phyloP scores from a whole-genome alignment of 2,113 vertebrate species.

The Hippolais icterina region DNA sequence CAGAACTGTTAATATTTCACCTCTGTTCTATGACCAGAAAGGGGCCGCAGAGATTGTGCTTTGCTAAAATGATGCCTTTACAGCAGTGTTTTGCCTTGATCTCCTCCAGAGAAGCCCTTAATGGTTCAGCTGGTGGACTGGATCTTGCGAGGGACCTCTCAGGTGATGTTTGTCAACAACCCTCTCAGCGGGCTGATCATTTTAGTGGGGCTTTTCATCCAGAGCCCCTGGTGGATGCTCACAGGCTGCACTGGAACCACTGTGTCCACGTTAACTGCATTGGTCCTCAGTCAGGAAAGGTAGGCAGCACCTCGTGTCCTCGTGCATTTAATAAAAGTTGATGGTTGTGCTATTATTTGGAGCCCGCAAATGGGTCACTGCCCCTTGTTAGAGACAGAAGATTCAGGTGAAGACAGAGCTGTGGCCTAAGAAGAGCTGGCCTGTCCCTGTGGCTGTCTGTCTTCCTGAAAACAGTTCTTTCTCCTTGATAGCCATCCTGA shows the following conservation, averaged over 20 bases:
- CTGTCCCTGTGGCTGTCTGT: neutral
- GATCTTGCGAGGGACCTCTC: slow-evolving; percentile 89
- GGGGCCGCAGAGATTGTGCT: neutral
- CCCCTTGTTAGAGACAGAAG: neutral
- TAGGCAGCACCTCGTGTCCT: neutral
- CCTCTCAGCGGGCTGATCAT: slow-evolving; percentile 90
- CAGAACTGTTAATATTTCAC: neutral
- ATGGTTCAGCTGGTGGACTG: slow-evolving; percentile 88
- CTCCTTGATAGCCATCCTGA: neutral
- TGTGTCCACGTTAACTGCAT: slow-evolving; percentile 85
- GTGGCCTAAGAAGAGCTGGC: neutral
- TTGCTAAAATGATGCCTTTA: neutral
- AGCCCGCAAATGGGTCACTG: neutral
- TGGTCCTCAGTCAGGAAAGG: slow-evolving; percentile 89
- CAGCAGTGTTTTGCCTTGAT: neutral
- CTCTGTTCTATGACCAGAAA: neutral
- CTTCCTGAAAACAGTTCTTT: neutral
- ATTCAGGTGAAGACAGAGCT: neutral
- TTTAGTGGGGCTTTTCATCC: slow-evolving; percentile 85
- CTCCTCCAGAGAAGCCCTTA: slow-evolving; percentile 81
- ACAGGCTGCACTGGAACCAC: slow-evolving; percentile 85
- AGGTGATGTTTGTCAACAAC: slow-evolving; percentile 98
- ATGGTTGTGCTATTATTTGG: neutral
- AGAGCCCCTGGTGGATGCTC: slow-evolving; percentile 93
- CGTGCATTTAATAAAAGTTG: fast-evolving